Percentiles rank a stretch among this genome's conserved stretches.
Evolutionary conservation across 1,140 invertebrate species (phyloP).

Genomic region (Habropoda laboriosa): DNA sequence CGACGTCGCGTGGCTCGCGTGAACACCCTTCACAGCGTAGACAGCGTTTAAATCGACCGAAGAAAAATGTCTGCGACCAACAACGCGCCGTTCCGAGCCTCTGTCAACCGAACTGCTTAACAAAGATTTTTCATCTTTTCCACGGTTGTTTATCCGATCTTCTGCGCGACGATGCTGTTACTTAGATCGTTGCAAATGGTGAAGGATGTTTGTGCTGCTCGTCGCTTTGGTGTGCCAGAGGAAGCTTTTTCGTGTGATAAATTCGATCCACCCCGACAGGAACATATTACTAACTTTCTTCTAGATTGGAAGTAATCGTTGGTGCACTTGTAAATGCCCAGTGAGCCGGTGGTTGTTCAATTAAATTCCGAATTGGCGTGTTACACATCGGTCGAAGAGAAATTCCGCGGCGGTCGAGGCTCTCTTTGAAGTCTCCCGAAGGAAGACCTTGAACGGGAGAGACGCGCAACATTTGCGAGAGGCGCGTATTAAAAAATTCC

Average conservation of each 20-base stretch:
- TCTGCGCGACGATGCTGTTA: background rate
- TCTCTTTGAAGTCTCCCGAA: constrained; percentile 54
- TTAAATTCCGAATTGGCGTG: constrained; percentile 7
- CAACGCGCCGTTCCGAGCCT: too few relatives aligned
- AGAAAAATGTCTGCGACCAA: constrained; percentile 46
- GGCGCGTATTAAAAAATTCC: constrained; percentile 69
- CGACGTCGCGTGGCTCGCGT: constrained; percentile 40
- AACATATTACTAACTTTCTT: constrained; percentile 20
- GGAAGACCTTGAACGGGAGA: constrained; percentile 20
- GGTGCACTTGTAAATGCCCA: background rate
- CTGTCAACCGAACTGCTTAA: too few relatives aligned
- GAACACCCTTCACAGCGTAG: constrained; percentile 44
- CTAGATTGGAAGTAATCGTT: background rate
- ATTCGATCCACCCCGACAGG: constrained; percentile 22
- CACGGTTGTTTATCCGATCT: background rate
- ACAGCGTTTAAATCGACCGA: constrained; percentile 62
- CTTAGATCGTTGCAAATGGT: constrained; percentile 4
- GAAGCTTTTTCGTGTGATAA: constrained; percentile 19
- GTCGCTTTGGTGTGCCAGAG: background rate
- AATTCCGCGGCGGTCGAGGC: constrained; percentile 8
- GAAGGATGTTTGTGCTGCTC: constrained; percentile 34
- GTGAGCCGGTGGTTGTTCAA: background rate
- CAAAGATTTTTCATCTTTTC: background rate
- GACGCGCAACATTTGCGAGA: constrained; percentile 46
- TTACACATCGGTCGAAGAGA: background rate